Evolutionary conservation across 2,888 invertebrate species (phyloP).

Genomic region (Petrophora chlorosata): DNA sequence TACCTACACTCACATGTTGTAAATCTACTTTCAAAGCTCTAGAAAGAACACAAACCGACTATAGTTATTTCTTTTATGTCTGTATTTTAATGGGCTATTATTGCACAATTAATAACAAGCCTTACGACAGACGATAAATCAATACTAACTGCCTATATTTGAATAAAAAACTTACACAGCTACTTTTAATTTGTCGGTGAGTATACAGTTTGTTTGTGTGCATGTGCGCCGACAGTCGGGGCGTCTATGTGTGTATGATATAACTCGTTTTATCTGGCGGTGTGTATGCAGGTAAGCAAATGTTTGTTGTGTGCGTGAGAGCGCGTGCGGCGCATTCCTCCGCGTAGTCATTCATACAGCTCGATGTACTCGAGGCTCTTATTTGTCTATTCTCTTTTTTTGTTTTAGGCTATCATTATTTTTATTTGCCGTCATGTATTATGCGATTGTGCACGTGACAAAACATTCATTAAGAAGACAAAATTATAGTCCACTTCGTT

Average conservation of each 20-base stretch:
- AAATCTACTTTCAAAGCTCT: too few species aligned
- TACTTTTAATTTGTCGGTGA: slow-evolving; percentile 50
- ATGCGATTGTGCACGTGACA: slow-evolving; percentile 14
- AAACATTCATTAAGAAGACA: slow-evolving; percentile 11
- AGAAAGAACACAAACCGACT: too few species aligned
- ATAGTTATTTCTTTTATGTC: too few species aligned
- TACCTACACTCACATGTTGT: too few species aligned
- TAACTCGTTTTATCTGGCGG: slow-evolving; percentile 62
- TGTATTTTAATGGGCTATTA: slow-evolving; percentile 6
- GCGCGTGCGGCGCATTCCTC: slow-evolving; percentile 77
- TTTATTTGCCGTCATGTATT: slow-evolving; percentile 27
- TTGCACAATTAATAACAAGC: slow-evolving; percentile 18
- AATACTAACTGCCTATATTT: slow-evolving; percentile 43
- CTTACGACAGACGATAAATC: slow-evolving; percentile 40
- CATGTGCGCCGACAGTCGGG: slow-evolving; percentile 42
- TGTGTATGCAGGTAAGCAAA: slow-evolving; percentile 51
- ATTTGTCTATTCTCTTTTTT: slow-evolving; percentile 53
- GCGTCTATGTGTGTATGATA: slow-evolving; percentile 50
- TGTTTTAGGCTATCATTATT: slow-evolving; percentile 42
- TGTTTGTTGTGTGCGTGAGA: slow-evolving; percentile 42
- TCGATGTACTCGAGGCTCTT: slow-evolving; percentile 52
- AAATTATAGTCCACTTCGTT: neutral
- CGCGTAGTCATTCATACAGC: slow-evolving; percentile 76
- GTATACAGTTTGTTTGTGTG: slow-evolving; percentile 54
- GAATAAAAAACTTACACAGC: slow-evolving; percentile 46